Conservation (phyloP, 1,140 invertebrate genomes). For the Metopolophium dirhodum region DNA sequence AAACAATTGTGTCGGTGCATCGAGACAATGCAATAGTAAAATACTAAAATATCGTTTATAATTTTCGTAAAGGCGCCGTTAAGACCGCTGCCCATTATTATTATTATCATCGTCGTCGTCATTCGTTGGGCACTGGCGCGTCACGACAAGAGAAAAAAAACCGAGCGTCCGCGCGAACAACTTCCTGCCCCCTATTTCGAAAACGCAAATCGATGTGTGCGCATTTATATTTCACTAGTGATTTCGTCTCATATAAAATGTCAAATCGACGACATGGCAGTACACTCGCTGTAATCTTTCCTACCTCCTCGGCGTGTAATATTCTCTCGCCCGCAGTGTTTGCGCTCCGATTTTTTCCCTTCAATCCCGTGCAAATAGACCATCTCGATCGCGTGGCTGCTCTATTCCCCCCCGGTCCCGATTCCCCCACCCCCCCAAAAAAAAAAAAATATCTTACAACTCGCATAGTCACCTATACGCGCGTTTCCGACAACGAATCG, state of each 20-base stretch:
- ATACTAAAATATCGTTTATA: no score
- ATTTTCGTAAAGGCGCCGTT: no score
- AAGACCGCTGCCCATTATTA: neutral
- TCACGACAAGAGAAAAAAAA: neutral
- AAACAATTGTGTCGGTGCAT: neutral
- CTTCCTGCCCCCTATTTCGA: accelerated
- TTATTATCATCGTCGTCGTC: no score
- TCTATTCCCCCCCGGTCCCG: neutral
- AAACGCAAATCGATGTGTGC: neutral
- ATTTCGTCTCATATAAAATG: neutral
- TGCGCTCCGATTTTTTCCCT: neutral
- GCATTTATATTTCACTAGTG: neutral
- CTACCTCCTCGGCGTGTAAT: neutral
- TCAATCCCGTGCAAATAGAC: neutral
- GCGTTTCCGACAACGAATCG: neutral
- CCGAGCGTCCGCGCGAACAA: neutral
- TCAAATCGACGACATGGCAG: neutral
- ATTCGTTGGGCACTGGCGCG: neutral
- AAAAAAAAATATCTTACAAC: neutral
- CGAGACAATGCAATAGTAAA: no score
- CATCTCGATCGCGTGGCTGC: neutral
- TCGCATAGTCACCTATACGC: neutral
- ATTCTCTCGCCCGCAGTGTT: neutral
- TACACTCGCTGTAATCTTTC: neutral
- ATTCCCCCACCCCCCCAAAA: no score